Evolutionary conservation across 1,140 invertebrate genomes (phyloP).

Genomic region (Coboldia fuscipes): DNA sequence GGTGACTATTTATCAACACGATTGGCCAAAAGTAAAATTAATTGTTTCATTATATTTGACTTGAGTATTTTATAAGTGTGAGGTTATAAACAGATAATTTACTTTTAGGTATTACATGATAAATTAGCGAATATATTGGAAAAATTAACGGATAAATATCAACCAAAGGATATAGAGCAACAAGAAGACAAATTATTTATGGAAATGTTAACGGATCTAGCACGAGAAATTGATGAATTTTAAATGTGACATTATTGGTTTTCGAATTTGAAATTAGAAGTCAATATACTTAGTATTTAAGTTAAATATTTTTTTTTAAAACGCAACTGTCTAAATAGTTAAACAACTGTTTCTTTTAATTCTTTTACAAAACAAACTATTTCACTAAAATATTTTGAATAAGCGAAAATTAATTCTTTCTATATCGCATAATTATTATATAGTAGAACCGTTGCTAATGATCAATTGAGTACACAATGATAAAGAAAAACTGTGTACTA

Average conservation of each 20-base stretch:
- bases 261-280: too few relatives aligned
- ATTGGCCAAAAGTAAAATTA: slow-evolving; percentile 7
- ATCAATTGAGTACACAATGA: too few relatives aligned
- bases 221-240: slow-evolving; percentile 14
- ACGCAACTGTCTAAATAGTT: too few relatives aligned
- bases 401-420: too few relatives aligned
- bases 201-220: slow-evolving; percentile 17
- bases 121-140: slow-evolving; percentile 9
- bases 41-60: neutral
- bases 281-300: too few relatives aligned
- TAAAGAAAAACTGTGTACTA: too few relatives aligned
- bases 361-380: too few relatives aligned
- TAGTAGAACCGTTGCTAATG: too few relatives aligned
- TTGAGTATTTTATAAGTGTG: neutral
- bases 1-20: slow-evolving; percentile 12
- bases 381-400: too few relatives aligned
- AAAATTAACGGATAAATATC: slow-evolving; percentile 12
- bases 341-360: too few relatives aligned
- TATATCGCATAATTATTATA: too few relatives aligned
- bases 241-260: slow-evolving; percentile 7
- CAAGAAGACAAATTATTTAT: slow-evolving; percentile 10
- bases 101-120: slow-evolving; percentile 6
- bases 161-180: slow-evolving; percentile 1
- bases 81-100: neutral
- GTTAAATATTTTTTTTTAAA: too few relatives aligned